Percentiles rank a stretch among this genome's conserved stretches.
These are phyloP conservation scores for Boulengeromyrus knoepffleri DNA, from an alignment of 2,113 vertebrate genomes.

Conservation along the genomic window DNA sequence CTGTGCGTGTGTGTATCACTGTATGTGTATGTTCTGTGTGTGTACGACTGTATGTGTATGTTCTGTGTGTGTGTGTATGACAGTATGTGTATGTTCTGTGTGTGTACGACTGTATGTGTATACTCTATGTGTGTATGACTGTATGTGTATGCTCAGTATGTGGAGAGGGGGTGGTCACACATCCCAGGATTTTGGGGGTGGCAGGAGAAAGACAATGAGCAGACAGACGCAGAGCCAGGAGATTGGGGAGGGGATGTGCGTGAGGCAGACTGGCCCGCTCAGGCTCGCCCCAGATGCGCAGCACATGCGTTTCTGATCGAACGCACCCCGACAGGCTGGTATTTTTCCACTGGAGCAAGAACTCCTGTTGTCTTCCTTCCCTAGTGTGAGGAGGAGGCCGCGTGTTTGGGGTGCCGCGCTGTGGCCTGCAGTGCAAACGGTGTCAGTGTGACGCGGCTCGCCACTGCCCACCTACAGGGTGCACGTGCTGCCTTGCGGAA, in stretches of 20 bases:
- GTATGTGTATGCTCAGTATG: neutral
- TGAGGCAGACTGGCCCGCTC: neutral
- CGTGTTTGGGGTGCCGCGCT: neutral
- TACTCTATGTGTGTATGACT: neutral
- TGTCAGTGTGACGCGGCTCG: neutral
- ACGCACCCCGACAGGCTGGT: neutral
- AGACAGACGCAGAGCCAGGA: neutral
- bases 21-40: too few species aligned
- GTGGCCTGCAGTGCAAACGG: neutral
- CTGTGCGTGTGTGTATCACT: too few species aligned
- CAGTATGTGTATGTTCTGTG: neutral
- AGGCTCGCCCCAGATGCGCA: neutral
- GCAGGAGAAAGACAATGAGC: neutral
- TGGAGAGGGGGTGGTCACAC: neutral
- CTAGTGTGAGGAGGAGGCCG: neutral
- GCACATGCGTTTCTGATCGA: neutral
- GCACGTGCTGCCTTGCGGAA: neutral
- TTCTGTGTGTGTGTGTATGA: neutral
- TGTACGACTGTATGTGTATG: too few species aligned
- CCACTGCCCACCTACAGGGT: neutral
- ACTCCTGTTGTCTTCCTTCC: neutral
- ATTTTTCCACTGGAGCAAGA: constrained; percentile 2
- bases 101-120: neutral
- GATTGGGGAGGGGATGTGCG: neutral
- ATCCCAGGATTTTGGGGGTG: neutral